Evolutionary conservation across 2,888 invertebrate genomes (phyloP).

Genomic region (Andrena trimmerana): DNA sequence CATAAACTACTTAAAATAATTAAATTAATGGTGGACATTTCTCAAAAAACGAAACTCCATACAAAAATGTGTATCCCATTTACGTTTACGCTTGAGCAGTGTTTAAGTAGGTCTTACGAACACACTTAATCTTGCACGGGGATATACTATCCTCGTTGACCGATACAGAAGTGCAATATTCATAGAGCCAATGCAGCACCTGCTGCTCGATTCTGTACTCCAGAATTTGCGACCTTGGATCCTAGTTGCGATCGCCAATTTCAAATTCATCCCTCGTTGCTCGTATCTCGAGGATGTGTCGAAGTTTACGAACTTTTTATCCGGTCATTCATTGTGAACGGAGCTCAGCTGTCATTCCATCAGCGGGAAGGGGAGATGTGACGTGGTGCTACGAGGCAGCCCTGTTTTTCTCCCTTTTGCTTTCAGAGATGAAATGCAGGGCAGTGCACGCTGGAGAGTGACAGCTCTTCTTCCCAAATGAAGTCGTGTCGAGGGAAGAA

Average conservation of each 20-base stretch:
- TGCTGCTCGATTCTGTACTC: slow-evolving; percentile 9
- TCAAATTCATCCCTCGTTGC: not conserved
- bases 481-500: not conserved
- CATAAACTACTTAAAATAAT: too few species aligned
- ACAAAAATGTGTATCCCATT: too few species aligned
- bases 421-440: slow-evolving; percentile 1
- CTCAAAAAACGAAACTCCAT: too few species aligned
- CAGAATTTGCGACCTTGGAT: slow-evolving; percentile 19
- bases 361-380: not conserved
- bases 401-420: not conserved
- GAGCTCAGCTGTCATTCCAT: not conserved
- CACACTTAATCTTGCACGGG: slow-evolving; percentile 29
- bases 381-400: not conserved
- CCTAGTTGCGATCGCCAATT: not conserved
- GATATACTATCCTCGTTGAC: slow-evolving; percentile 31
- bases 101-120: slow-evolving; percentile 38
- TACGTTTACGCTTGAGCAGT: slow-evolving; percentile 16
- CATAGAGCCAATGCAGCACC: slow-evolving; percentile 27
- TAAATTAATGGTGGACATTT: too few species aligned
- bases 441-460: not conserved
- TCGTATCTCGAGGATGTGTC: not conserved
- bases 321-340: not conserved
- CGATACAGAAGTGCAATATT: slow-evolving; percentile 30
- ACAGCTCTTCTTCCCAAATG: not conserved
- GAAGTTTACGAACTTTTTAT: slow-evolving; percentile 30